Base-by-base conservation (phyloP, 2,888 invertebrate genomes). In the Callimorpha dominula region DNA sequence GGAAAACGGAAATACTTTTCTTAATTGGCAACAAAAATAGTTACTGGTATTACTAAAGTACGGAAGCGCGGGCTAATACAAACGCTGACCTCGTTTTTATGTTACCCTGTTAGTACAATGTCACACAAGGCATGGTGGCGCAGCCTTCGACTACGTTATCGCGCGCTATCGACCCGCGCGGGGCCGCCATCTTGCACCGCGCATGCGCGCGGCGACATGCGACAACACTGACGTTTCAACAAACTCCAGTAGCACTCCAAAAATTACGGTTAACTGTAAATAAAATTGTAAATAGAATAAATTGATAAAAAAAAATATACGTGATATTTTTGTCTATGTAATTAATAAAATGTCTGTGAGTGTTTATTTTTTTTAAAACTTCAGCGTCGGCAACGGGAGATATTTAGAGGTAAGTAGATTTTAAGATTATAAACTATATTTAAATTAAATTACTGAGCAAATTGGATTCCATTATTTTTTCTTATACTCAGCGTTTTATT, bases 81-180 rank as follows among this genome's bases (percentile, higher is more conserved):
- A 93, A 89, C 81, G 78, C 88, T 93, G 94, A 93, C 94, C 94
- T 93, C 93, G 91, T 90, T 94, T 88, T 87, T 84, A 85, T 86
- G 88, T 91, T 91, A 94, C 92, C 94, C 94, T 89, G 91, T 91
- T 93, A 87, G 81, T 84, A 90, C 91, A 92, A 92, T 91, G 91
- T 90, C 92, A 90, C 92, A 90, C 89, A 88, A 87, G 85, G 85
- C 88, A 92, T 92, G 92, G 88, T 91, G 91, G 93, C 90, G 88
- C 90, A 93, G 90, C 90, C 92, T 91, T 91, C 89, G 79, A 78
- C 86, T 84, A 87, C 86, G 86, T 92, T 94, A 93, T 93, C 93
- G 90, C 85, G 79, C 78, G 78, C 87, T 94, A 94, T 94, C 94
- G 94, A 94, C 93, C 92, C 88, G 82, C 80, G 82, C 70, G 31